Evolutionary conservation across 64 coral and sea anemone species (phyloP), one percentile per base, ranked within the genome.

Genomic region (Actinia tenebrosa): DNA sequence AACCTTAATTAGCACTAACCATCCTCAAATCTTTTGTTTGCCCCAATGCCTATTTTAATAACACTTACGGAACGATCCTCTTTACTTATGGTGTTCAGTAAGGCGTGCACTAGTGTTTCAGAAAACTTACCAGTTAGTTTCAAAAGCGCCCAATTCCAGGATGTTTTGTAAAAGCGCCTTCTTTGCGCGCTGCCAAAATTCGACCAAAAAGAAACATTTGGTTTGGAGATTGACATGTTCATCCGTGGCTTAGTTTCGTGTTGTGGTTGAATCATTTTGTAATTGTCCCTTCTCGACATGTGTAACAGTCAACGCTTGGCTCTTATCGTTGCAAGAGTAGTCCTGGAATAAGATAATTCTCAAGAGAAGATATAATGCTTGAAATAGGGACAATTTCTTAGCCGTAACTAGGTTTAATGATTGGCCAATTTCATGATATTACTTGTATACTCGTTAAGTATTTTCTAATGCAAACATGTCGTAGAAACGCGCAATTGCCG

Each of bases 391-490:
- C 23, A 72, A 72, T 72, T 37, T 72, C 64, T 0, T 30, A 20
- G 7, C 25, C 14, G 69, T 37, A 72, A 72, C 69, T n/a, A 75
- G 9, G 11, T 75, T 42, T 42, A 75, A 75, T 75, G 69, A 42
- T 30, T 75, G 26, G 27, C 25, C 69, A 75, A 75, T 75, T 75
- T 75, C 27, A 75, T 16, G 69, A 37, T 75, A 75, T 75, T 75
- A 75, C 69, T 75, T 75, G 69, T 75, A 75, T 75, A 30, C 27
- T 75, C 79, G 50, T 50, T 81, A 81, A 81, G 79, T 45, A 50
- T 50, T 81, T 81, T 81, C 45, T 52, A 81, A 81, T 81, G 79
- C 79, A 81, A 81, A 81, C 79, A 81, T 81, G 43, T 81, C 79
- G 43, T 16, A 75, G 37, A 7, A 42, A 75, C 69, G 69, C 69